Base-by-base conservation (phyloP, 2,888 invertebrate genomes). In the Epistrophella euchroma region DNA sequence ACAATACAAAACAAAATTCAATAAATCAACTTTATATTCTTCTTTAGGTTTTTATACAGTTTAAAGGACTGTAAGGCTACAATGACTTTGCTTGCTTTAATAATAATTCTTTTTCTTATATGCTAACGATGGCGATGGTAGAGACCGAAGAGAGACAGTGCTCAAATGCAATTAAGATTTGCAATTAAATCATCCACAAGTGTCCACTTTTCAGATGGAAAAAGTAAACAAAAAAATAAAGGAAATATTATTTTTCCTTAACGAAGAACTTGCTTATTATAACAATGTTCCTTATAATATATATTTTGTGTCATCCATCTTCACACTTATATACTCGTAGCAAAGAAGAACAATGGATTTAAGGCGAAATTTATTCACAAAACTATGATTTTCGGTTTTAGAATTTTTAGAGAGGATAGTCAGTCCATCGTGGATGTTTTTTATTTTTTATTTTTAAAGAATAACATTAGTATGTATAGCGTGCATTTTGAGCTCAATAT, bases 141-240 rank as follows among this genome's bases (percentile, higher is more conserved):
- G 35, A 43, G 4, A 7, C 9, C 0, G 15, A 15, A 4, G 32
- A 10, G 11, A n/a, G 35, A 35, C n/a, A 62, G 43, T 28, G 25
- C 28, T 64, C 28, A n/a, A 47, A 64, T 66, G 66, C 66, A 66
- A 66, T 66, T 66, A 47, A 66, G 66, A 66, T 66, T 32, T 47
- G 32, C 66, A 66, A 66, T 66, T 66, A 47, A 66, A 66, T 66
- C 45, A 47, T 66, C 47, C 66, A 32, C 66, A 47, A 47, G 47
- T 66, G 66, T 66, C 47, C 66, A 64, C 45, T 45, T 62, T 40
- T 25, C n/a, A 25, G 17, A 32, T 56, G 25, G 28, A n/a, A 25
- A 52, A 56, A 32, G 19, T 58, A n/a, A 17, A 45, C 45, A 64
- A 45, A 64, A 28, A 28, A 60, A 22, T 2, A 37, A 22, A 40